These are phyloP conservation scores for Eubasilissa splendida DNA, from an alignment of 2,888 invertebrate species.

Conservation along the genomic window DNA sequence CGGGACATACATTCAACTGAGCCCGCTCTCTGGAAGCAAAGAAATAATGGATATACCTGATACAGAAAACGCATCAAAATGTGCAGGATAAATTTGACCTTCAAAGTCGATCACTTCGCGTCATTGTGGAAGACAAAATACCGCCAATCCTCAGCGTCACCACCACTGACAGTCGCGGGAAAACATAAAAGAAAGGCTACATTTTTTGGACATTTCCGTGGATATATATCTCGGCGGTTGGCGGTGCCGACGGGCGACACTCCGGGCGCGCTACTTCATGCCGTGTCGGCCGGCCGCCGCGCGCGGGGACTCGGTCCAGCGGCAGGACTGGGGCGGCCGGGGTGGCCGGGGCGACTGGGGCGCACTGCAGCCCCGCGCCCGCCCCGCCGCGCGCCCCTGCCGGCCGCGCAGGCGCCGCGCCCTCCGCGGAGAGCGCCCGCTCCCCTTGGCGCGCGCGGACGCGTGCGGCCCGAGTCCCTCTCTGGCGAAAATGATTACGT, in stretches of 20 bases:
- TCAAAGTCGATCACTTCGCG: constrained; percentile 45
- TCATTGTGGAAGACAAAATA: constrained; percentile 50
- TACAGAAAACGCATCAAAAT: constrained; percentile 12
- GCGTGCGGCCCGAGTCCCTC: not conserved
- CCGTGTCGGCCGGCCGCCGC: constrained; percentile 3
- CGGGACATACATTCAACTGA: not conserved
- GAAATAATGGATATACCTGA: constrained; percentile 19
- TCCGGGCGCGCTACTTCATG: constrained; percentile 33
- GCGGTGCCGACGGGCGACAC: not conserved
- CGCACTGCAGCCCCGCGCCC: constrained; percentile 1
- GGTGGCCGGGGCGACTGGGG: constrained; percentile 16
- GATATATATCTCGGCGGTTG: not conserved
- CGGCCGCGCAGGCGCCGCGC: not conserved
- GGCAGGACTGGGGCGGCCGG: not conserved
- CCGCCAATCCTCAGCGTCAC: constrained; percentile 13
- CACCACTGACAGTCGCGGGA: constrained; percentile 33
- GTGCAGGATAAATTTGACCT: constrained; percentile 47
- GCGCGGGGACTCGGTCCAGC: constrained; percentile 3
- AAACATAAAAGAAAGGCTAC: constrained; percentile 26
- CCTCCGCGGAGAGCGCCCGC: not conserved
- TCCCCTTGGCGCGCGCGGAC: not conserved
- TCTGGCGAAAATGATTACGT: not conserved
- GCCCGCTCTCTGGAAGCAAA: not conserved
- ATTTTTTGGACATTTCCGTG: not conserved
- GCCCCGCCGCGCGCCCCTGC: not conserved